A percentile compares a stretch with the other conserved stretches of the same genome.
Conservation (phyloP, 2,113 vertebrate genomes). For the Calyptommatus sinebrachiatus region DNA sequence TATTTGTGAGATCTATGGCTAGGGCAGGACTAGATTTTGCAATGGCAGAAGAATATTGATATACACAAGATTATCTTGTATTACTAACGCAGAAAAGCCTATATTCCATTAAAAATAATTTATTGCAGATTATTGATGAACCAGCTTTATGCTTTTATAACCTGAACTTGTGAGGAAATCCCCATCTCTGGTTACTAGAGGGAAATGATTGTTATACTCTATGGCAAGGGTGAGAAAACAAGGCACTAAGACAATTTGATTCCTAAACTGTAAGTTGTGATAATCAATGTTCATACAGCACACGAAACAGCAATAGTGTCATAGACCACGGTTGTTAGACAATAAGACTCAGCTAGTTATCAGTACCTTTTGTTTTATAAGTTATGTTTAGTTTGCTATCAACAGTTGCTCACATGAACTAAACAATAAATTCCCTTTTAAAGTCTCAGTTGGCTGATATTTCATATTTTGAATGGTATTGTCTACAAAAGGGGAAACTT, state of each 20-base stretch:
- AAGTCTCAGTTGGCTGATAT: slow-evolving; percentile 64
- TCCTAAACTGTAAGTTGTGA: background rate
- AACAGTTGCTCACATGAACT: slow-evolving; percentile 49
- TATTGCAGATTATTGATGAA: background rate
- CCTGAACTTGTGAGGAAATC: background rate
- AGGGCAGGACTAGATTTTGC: background rate
- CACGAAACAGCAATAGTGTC: slow-evolving; percentile 20
- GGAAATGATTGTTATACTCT: no score
- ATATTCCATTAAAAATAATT: background rate
- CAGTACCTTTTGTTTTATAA: background rate
- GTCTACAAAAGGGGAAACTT: slow-evolving; percentile 45
- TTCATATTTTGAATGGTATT: slow-evolving; percentile 30
- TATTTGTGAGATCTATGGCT: background rate
- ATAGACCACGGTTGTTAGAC: slow-evolving; percentile 38
- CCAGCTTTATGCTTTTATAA: background rate
- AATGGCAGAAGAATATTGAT: background rate
- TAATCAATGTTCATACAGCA: background rate
- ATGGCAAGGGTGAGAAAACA: background rate
- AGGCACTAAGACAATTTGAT: background rate
- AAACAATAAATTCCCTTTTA: slow-evolving; percentile 60
- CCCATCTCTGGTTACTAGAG: background rate
- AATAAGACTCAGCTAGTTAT: slow-evolving; percentile 21
- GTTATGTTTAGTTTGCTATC: slow-evolving; percentile 43
- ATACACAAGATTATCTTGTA: background rate
- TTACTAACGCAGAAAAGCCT: background rate